Evolutionary conservation across 2,113 vertebrate genomes (phyloP), one percentile per base, ranked within the genome.

Genomic region (Myrmophylax atrothorax): DNA sequence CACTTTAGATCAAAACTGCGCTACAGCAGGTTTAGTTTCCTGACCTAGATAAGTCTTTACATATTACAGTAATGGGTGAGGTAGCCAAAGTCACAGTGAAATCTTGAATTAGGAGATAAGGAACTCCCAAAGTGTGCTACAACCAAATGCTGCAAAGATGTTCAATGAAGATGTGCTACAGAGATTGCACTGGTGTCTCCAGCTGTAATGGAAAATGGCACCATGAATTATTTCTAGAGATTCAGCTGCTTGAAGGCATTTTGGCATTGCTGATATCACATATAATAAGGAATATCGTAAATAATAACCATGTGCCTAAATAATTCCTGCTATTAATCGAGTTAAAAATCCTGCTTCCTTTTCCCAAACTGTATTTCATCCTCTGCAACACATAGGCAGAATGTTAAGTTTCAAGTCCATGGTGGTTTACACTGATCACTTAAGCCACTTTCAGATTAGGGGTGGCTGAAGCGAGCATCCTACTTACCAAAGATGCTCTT

Each of bases 41-140:
- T 97, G 94, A 96, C 92, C 85, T 81, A 96, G 78, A 94, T 93
- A 94, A 95, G 83, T 93, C 89, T 82, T 89, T 49, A 66, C 44
- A 35, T 84, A 84, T 90, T 59, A 94, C 55, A 86, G 90, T 82
- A 90, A 87, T 29, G 93, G 60, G 77, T 76, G 90, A 96, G 93
- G 90, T 64, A 80, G 78, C 84, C 76, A 82, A 91, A 88, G 67
- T 88, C 69, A 77, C 10, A 10, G 80, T 52, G 74, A 94, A 94
- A 56, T 87, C 78, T 92, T 70, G 46, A 89, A 59, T 47, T 88
- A 50, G 68, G 79, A 74, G 50, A 55, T n/a, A 81, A 96, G 59
- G 37, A 92, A 70, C 60, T 84, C 50, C 68, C n/a, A 26, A 85
- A 86, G 4, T 35, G 22, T 94, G 24, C 56, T 59, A 55, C 23